Evolutionary conservation across 2,888 invertebrate species (phyloP).

Genomic region (Digitonthophagus gazella): DNA sequence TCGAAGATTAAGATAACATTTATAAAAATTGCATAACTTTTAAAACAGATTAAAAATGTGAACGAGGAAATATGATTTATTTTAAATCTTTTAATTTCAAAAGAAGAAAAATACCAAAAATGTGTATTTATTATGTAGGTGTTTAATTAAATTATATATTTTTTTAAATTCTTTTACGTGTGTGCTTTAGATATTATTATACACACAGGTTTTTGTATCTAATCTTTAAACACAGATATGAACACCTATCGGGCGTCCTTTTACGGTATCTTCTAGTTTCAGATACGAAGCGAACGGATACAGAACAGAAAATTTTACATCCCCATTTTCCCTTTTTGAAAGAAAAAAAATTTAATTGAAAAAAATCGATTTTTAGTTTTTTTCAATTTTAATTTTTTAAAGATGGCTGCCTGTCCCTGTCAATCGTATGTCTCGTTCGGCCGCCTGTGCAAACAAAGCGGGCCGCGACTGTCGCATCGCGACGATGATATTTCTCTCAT

Average conservation of each 20-base stretch:
- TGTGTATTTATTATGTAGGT: no score
- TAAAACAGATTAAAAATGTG: no score
- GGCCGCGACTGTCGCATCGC: neutral
- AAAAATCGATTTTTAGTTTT: neutral
- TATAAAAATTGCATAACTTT: no score
- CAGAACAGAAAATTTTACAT: no score
- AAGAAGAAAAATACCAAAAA: no score
- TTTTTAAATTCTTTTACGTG: neutral
- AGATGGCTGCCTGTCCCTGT: slow-evolving; percentile 2
- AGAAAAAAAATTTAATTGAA: no score
- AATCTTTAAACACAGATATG: neutral
- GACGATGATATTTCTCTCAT: slow-evolving; percentile 2
- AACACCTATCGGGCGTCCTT: neutral
- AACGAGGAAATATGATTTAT: no score
- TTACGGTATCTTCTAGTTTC: neutral
- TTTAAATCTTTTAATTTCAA: no score
- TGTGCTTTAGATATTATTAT: neutral
- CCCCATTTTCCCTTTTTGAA: no score
- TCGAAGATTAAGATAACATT: no score
- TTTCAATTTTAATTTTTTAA: neutral
- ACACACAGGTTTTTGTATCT: neutral
- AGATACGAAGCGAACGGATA: no score
- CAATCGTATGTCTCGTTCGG: neutral
- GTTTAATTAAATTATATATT: no score
- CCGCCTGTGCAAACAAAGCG: slow-evolving; percentile 12